Base-by-base conservation (phyloP, 2,113 vertebrate species). In the Nycticebus coucang region DNA sequence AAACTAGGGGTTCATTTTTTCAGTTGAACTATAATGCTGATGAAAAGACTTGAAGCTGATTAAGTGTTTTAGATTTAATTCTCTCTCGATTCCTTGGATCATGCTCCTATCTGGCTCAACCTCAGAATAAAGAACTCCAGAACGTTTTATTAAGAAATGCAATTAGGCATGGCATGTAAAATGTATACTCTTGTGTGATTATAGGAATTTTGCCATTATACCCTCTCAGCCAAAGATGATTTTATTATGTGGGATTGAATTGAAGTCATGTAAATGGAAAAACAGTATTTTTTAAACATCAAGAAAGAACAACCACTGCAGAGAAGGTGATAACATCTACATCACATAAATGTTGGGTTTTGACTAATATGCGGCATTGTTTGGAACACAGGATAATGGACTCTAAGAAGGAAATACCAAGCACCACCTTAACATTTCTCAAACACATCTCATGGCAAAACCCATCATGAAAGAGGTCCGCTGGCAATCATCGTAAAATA, bases 221-320 rank as follows among this genome's bases (percentile, higher is more conserved):
- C 45, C 78, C 28, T 95, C 15, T 93, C 35, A 95, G 64, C n/a
- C 69, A 96, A 94, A 95, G 92, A 96, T 89, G 59, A 83, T 93
- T 88, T 92, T 95, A 96, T 95, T 95, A 64, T 41, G 24, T 57
- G 75, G 81, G 79, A 89, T 55, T 87, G 60, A 96, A 93, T n/a
- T 41, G 18, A 94, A 94, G 17, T 78, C 81, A 87, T 89, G 68
- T 94, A 87, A 91, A 88, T 60, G 53, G 59, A 75, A 97, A 78
- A 96, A 89, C n/a, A 89, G 26, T 84, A 75, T 96, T 92, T 87
- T 93, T 84, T 33, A 86, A 96, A 79, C 68, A 41, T n/a, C 35
- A 64, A 75, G 81, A 89, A 97, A 86, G 81, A 91, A 86, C 45
- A 90, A 45, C 15, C n/a, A 88, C 30, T 82, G 59, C 45, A 95